These are phyloP conservation scores for Drosophila truncata DNA, from an alignment of 1,140 invertebrate species.

Conservation along the genomic window DNA sequence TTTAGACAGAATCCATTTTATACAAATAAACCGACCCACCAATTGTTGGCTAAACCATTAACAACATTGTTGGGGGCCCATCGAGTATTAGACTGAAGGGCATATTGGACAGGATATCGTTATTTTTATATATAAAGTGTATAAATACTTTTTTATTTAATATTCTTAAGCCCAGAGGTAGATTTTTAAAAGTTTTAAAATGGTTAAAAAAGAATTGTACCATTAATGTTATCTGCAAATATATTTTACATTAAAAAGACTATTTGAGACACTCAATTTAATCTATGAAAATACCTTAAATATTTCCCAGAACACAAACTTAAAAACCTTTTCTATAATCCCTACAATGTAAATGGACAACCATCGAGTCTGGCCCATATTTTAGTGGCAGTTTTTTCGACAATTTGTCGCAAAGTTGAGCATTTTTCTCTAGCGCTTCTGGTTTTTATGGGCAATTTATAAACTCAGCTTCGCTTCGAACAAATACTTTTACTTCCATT, in stretches of 20 bases:
- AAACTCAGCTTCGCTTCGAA: slow-evolving; percentile 46
- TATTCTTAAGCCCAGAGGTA: not conserved
- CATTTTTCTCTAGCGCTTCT: slow-evolving; percentile 37
- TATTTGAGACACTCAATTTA: not conserved
- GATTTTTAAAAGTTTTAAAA: not conserved
- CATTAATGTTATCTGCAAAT: not conserved
- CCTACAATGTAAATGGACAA: slow-evolving; percentile 7
- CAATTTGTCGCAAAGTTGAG: slow-evolving; percentile 57
- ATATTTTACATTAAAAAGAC: not conserved
- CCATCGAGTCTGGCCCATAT: not conserved
- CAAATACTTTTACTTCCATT: slow-evolving; percentile 52
- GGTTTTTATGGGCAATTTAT: slow-evolving; percentile 63
- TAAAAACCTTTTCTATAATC: slow-evolving; percentile 1
- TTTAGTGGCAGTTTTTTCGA: slow-evolving; percentile 14
- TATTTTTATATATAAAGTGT: not conserved
- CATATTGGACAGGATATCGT: not conserved
- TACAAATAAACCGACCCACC: slow-evolving; percentile 29
- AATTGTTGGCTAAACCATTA: slow-evolving; percentile 39
- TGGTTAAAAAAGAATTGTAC: not conserved
- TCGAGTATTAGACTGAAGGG: not conserved
- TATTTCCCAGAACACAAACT: not conserved
- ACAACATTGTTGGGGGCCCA: slow-evolving; percentile 21
- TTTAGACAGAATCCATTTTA: slow-evolving; percentile 45
- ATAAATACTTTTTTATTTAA: not conserved
- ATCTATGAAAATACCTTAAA: not conserved